These are phyloP conservation scores for Ormyrus rosae DNA, from an alignment of 2,888 invertebrate genomes.

Conservation along the genomic window DNA sequence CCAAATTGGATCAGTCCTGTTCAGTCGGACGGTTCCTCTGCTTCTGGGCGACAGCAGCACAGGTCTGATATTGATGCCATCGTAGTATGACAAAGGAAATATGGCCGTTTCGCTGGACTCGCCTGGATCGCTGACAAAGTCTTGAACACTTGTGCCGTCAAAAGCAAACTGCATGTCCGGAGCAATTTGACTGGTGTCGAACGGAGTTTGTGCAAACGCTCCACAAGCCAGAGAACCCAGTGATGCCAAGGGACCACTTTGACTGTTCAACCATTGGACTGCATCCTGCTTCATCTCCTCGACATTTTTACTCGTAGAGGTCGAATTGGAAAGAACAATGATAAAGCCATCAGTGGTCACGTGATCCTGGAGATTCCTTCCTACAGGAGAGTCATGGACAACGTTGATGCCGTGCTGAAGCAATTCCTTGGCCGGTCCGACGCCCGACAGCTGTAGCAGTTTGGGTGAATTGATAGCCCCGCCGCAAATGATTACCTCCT, in stretches of 20 bases:
- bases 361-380: slow-evolving; percentile 78
- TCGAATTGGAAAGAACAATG: slow-evolving; percentile 67
- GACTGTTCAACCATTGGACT: slow-evolving; percentile 76
- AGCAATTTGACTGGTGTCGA: slow-evolving; percentile 72
- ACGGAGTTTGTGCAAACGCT: slow-evolving; percentile 81
- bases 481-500: slow-evolving; percentile 77
- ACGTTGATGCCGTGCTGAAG: slow-evolving; percentile 71
- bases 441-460: slow-evolving; percentile 78
- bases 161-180: slow-evolving; percentile 84
- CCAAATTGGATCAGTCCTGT: slow-evolving; percentile 83
- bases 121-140: slow-evolving; percentile 80
- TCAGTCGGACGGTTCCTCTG: slow-evolving; percentile 80
- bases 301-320: slow-evolving; percentile 66
- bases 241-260: slow-evolving; percentile 76
- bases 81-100: slow-evolving; percentile 81
- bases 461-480: slow-evolving; percentile 77
- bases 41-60: slow-evolving; percentile 81
- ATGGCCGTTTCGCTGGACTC: slow-evolving; percentile 76
- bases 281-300: slow-evolving; percentile 69
- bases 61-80: slow-evolving; percentile 80
- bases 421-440: slow-evolving; percentile 76
- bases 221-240: slow-evolving; percentile 78
- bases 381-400: slow-evolving; percentile 75
- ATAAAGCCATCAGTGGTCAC: slow-evolving; percentile 73
- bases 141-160: slow-evolving; percentile 79